Percentiles rank a stretch among this genome's conserved stretches.
phyloP scores from a whole-genome alignment of 2,113 vertebrate genomes.

The Platysternon megacephalum region DNA sequence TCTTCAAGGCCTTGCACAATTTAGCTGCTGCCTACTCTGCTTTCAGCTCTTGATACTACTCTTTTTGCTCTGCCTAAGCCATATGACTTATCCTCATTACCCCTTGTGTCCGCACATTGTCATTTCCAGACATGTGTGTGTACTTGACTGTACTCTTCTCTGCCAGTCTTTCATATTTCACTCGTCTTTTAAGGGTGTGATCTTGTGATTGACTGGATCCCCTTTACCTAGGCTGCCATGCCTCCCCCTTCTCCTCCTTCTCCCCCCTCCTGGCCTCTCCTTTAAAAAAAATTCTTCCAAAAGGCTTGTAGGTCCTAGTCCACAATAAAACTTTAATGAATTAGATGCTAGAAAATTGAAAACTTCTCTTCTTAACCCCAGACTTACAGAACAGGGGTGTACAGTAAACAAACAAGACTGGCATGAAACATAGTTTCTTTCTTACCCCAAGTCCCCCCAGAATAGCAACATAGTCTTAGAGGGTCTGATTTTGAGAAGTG shows the following conservation, averaged over 20 bases:
- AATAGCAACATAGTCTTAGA: background rate
- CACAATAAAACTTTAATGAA: background rate
- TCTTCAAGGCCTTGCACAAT: background rate
- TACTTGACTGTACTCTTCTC: background rate
- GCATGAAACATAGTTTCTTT: accelerated
- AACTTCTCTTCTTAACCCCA: background rate
- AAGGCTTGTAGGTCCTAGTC: background rate
- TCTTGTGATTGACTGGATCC: background rate
- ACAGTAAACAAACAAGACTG: accelerated
- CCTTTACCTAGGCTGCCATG: background rate
- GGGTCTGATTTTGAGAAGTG: background rate
- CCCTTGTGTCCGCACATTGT: background rate
- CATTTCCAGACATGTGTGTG: background rate
- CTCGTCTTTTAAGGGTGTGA: background rate
- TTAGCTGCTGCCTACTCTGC: background rate
- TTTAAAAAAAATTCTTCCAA: background rate
- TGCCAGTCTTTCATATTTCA: background rate
- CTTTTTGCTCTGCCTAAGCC: background rate
- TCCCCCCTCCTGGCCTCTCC: background rate
- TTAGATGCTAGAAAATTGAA: background rate
- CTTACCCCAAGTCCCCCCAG: background rate
- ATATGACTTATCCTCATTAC: background rate
- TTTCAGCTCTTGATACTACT: background rate
- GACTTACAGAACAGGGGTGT: background rate
- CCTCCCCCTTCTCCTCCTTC: background rate